phyloP scores from a whole-genome alignment of 2,888 invertebrate species.

The Hypselothyrea guttata region DNA sequence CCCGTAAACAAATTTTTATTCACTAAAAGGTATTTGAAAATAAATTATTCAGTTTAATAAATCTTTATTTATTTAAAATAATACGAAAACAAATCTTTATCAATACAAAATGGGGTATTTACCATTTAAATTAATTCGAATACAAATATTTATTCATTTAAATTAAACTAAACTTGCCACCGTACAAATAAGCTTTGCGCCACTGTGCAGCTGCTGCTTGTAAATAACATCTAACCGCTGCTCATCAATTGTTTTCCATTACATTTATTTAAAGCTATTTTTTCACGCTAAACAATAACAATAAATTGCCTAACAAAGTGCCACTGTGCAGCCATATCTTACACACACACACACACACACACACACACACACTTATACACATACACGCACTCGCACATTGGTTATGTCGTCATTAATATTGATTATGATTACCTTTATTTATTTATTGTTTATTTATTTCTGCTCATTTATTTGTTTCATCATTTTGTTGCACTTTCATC shows the following conservation, averaged over 20 bases:
- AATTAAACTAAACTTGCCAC: not conserved
- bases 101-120: too few relatives aligned
- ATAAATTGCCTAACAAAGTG: slow-evolving; percentile 6
- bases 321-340: slow-evolving; percentile 35
- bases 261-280: not conserved
- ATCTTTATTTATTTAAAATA: too few relatives aligned
- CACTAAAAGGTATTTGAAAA: too few relatives aligned
- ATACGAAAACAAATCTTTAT: too few relatives aligned
- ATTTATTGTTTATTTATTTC: slow-evolving; percentile 46
- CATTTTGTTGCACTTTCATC: slow-evolving; percentile 38
- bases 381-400: slow-evolving; percentile 32
- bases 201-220: slow-evolving; percentile 1
- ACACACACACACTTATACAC: slow-evolving; percentile 15
- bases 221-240: not conserved
- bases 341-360: slow-evolving; percentile 1
- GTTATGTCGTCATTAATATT: slow-evolving; percentile 50
- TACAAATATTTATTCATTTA: not conserved
- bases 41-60: too few relatives aligned
- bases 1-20: too few relatives aligned
- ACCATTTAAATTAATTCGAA: not conserved
- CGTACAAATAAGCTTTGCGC: not conserved
- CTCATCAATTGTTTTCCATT: not conserved
- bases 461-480: slow-evolving; percentile 52
- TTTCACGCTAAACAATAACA: not conserved
- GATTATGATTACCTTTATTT: slow-evolving; percentile 49